Base-by-base conservation (phyloP, 2,113 vertebrate genomes). In the Sapayoa aenigma region DNA sequence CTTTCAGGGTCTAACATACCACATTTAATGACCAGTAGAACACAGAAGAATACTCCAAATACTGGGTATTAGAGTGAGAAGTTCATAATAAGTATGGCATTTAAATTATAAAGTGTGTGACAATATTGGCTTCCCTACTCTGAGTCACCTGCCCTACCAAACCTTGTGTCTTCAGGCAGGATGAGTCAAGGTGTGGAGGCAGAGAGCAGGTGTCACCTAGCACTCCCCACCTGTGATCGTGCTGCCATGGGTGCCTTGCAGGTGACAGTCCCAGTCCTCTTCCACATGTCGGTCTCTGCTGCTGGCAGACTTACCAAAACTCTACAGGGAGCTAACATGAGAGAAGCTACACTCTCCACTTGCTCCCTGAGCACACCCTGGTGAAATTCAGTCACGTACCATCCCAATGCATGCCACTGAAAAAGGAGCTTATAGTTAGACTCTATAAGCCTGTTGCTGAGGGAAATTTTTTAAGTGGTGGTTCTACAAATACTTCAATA, bases 251-350 rank as follows among this genome's bases (percentile, higher is more conserved):
- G 58, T 30, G 14, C 55, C n/a, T 4, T 3, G 63, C 62, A 46
- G 1, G 1, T 15, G 31, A 41, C 18, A 12, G 28, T 18, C 35
- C 35, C 20, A 27, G 33, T 2, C 1, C 37, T 86, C 31, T 35
- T 84, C 31, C 39, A 24, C 37, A 49, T 3, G 0, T 28, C 0
- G 0, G 3, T 46, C 46, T 41, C 30, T 6, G 22, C 19, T 53
- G 15, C 21, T 12, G 21, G 24, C 24, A 53, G 42, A 39, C 47
- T 71, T 52, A 58, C 28, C 27, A 47, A 87, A 75, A 27, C 20
- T 4, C 1, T 2, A 9, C 0, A 0, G 37, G 42, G 39, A 47
- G 22, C 31, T 31, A 78, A 69, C 0, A 0, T 10, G 28, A 41
- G 30, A 28, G 37, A 31, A 13, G 21, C 50, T 24, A 25, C 9